Evolutionary conservation across 2,797 vertebrate species (phyloP), one percentile per base, ranked within the genome.

Genomic region (Delichon dasypus): DNA sequence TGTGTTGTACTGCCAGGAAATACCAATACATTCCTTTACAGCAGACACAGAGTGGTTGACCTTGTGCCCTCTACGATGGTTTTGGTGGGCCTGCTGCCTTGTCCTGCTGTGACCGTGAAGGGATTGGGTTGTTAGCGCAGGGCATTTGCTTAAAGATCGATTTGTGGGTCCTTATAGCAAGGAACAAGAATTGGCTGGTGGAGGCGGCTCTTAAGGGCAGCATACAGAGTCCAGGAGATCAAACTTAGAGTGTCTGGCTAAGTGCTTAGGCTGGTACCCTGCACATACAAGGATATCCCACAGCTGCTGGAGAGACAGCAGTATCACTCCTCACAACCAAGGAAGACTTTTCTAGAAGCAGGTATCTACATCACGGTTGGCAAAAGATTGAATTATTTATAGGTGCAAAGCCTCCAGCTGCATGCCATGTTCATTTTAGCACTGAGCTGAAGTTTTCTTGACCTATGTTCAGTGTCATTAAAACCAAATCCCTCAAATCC

Each of bases 381-480:
- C 30, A 53, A 45, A 76, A 78, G 18, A 30, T 16, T 34, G 26
- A 83, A 36, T 58, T 90, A 51, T 71, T 78, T 54, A 5, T 74
- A 50, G 40, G 13, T 82, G 29, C n/a, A 79, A 74, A 87, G 62
- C 70, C 61, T 75, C 47, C 53, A 82, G 54, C 64, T 71, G 6
- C 50, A 7, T 76, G 42, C 81, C 45, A 2, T 36, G 51, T 79
- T 94, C 77, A 36, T 85, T 91, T 67, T 76, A 85, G 67, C 53
- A 19, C 36, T 5, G 30, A 71, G 16, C 4, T 64, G 60, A 86
- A 71, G 57, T 34, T 87, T 94, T 93, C 74, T 66, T 96, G 80
- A 94, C 83, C 89, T 89, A 5, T 75, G 80, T 57, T 90, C 51
- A 36, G 42, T 85, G 77, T 70, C 60, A 93, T 82, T 90, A 73